Conservation (phyloP, 1,140 invertebrate genomes). For the Drosophila littoralis region DNA sequence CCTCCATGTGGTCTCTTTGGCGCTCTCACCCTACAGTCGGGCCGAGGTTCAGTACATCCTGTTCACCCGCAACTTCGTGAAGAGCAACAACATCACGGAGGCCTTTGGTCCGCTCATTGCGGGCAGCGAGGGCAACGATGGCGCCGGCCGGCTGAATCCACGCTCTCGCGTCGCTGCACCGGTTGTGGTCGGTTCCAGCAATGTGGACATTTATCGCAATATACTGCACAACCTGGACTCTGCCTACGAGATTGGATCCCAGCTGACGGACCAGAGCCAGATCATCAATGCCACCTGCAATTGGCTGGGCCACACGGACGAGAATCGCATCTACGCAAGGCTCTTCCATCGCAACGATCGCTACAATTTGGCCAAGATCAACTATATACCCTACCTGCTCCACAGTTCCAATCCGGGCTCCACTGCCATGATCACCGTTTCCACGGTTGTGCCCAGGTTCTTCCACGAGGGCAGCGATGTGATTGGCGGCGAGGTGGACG, state of each 20-base stretch:
- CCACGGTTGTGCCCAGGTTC: constrained; percentile 91
- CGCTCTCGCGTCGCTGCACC: constrained; percentile 95
- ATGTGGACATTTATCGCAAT: constrained; percentile 95
- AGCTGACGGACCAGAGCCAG: constrained; percentile 96
- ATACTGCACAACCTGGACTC: constrained; percentile 96
- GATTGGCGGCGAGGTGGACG: constrained; percentile 95
- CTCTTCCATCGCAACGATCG: constrained; percentile 96
- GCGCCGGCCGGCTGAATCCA: constrained; percentile 88
- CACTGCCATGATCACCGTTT: constrained; percentile 86
- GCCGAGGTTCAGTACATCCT: constrained; percentile 89
- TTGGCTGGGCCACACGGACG: constrained; percentile 93
- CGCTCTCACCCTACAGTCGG: constrained; percentile 93
- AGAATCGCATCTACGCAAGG: constrained; percentile 91
- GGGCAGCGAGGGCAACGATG: constrained; percentile 85
- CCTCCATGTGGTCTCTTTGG: constrained; percentile 93
- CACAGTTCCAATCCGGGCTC: constrained; percentile 93
- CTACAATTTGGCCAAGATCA: constrained; percentile 95
- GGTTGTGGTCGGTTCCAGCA: constrained; percentile 95
- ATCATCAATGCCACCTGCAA: constrained; percentile 97
- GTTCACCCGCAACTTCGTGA: constrained; percentile 95
- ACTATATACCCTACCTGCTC: constrained; percentile 93
- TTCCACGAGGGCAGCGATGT: constrained; percentile 87
- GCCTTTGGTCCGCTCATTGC: constrained; percentile 90
- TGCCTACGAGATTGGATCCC: constrained; percentile 96
- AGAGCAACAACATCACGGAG: constrained; percentile 94